These are phyloP conservation scores for Proisotoma minuta DNA, from an alignment of 2,888 invertebrate genomes.

Conservation along the genomic window DNA sequence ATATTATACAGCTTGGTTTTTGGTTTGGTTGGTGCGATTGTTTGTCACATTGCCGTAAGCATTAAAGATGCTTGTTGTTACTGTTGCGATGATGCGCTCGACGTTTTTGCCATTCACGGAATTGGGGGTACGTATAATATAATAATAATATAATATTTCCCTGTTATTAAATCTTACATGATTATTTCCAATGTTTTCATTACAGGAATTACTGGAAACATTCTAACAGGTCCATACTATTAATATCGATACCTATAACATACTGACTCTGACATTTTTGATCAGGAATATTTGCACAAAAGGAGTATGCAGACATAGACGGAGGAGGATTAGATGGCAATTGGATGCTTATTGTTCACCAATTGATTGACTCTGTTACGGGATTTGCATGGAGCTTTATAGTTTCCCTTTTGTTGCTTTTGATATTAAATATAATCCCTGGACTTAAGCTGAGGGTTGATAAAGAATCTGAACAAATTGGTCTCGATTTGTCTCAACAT, in stretches of 20 bases:
- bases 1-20: slow-evolving; percentile 31
- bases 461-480: slow-evolving; percentile 26
- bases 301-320: slow-evolving; percentile 21
- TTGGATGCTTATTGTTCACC: slow-evolving; percentile 30
- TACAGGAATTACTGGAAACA: slow-evolving; percentile 34
- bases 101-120: slow-evolving; percentile 43
- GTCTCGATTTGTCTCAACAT: slow-evolving; percentile 33
- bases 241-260: too few species aligned
- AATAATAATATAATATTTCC: not conserved
- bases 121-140: slow-evolving; percentile 28
- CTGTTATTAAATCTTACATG: not conserved
- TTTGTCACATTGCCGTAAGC: slow-evolving; percentile 37
- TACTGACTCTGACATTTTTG: too few species aligned
- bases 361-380: slow-evolving; percentile 25
- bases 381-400: slow-evolving; percentile 38
- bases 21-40: slow-evolving; percentile 37
- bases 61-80: slow-evolving; percentile 27
- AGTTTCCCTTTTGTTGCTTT: slow-evolving; percentile 30
- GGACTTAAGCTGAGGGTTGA: slow-evolving; percentile 32
- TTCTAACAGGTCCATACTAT: slow-evolving; percentile 43
- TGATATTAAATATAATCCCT: slow-evolving; percentile 37
- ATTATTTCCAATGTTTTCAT: not conserved
- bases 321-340: slow-evolving; percentile 43
- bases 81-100: slow-evolving; percentile 39
- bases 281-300: slow-evolving; percentile 43